Percentiles rank a stretch among this genome's conserved stretches.
Conservation (phyloP, 2,797 vertebrate genomes). For the Rhynchonycteris naso region DNA sequence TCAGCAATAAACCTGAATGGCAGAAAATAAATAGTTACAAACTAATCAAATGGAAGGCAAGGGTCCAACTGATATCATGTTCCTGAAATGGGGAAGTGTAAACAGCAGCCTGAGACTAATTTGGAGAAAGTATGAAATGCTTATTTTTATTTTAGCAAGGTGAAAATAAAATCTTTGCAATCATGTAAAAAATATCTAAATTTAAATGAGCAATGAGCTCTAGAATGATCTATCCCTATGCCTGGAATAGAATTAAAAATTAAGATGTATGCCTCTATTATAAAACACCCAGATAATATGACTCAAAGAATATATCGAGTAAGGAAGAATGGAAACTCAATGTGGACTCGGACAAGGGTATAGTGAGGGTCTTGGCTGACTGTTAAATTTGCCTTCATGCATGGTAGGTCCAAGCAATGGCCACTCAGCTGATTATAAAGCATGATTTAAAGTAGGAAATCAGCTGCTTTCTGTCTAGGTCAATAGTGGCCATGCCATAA, state of each 20-base stretch:
- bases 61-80: constrained; percentile 7
- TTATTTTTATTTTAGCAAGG: constrained; percentile 54
- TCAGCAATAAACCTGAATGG: constrained; percentile 76
- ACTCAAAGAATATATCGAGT: neutral
- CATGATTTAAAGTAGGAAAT: neutral
- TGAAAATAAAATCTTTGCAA: constrained; percentile 47
- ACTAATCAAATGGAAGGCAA: constrained; percentile 73
- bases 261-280: neutral
- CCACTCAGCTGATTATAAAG: neutral
- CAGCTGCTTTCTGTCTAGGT: neutral
- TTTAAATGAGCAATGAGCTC: neutral
- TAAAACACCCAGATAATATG: neutral
- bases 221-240: neutral
- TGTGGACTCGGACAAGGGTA: neutral
- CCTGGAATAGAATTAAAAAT: constrained; percentile 46
- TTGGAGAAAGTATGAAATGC: constrained; percentile 48
- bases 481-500: neutral
- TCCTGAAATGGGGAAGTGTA: constrained; percentile 51
- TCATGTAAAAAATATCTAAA: neutral
- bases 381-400: neutral
- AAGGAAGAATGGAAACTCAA: neutral
- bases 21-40: constrained; percentile 81
- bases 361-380: neutral
- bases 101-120: constrained; percentile 68
- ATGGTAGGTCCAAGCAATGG: neutral